Evolutionary conservation across 2,797 vertebrate genomes (phyloP).

Genomic region (Sebastes elongatus): DNA sequence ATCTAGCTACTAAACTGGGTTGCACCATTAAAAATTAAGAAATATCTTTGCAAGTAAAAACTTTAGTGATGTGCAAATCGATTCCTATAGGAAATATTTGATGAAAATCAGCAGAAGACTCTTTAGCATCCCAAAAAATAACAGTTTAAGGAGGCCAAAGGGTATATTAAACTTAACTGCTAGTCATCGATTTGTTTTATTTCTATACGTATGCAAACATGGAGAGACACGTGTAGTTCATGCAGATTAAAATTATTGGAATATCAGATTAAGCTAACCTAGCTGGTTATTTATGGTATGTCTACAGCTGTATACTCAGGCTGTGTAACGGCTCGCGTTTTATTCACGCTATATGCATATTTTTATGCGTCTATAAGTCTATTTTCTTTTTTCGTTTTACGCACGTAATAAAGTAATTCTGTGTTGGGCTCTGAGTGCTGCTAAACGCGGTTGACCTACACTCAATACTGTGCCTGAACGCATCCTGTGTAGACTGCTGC

Average conservation of each 20-base stretch:
- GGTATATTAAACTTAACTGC: background rate
- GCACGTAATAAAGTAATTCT: background rate
- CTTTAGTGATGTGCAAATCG: background rate
- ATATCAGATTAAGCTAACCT: background rate
- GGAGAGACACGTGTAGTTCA: background rate
- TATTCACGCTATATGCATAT: background rate
- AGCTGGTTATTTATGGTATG: background rate
- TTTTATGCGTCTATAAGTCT: background rate
- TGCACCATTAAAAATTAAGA: background rate
- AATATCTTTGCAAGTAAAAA: background rate
- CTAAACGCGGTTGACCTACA: background rate
- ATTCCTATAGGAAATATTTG: constrained; percentile 2
- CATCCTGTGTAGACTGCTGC: background rate
- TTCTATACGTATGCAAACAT: background rate
- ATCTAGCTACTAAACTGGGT: background rate
- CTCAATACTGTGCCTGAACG: background rate
- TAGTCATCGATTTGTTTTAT: background rate
- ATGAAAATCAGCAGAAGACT: constrained; percentile 13
- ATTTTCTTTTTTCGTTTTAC: background rate
- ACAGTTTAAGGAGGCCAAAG: background rate
- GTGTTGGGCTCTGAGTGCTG: background rate
- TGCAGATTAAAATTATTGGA: background rate
- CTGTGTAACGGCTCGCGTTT: background rate
- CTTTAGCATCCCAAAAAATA: background rate
- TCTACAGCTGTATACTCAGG: no score